A percentile compares a stretch with the other conserved stretches of the same genome.
Evolutionary conservation across 2,113 vertebrate species (phyloP).

Genomic region (Hydrolagus affinis): DNA sequence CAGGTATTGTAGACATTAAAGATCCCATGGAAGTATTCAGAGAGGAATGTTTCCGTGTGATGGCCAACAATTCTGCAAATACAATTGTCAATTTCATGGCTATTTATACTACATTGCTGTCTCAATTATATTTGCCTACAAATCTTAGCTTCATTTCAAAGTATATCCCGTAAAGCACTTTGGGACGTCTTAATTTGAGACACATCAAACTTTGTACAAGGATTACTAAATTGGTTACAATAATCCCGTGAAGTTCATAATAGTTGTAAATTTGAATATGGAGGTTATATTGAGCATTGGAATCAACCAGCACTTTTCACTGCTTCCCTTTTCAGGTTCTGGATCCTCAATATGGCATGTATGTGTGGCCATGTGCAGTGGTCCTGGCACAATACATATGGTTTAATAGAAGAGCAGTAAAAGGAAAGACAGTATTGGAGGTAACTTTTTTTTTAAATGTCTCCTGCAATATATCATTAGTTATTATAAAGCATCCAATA

Average conservation of each 20-base stretch:
- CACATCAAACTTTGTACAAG: no score
- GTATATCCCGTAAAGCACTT: not conserved
- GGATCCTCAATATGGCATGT: slow-evolving; percentile 74
- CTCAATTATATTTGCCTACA: not conserved
- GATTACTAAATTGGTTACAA: no score
- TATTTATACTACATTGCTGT: not conserved
- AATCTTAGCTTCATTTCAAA: not conserved
- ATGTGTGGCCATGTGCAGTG: slow-evolving; percentile 83
- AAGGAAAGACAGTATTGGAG: slow-evolving; percentile 66
- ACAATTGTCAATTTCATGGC: not conserved
- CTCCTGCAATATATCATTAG: no score
- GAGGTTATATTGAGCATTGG: not conserved
- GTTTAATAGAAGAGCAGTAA: slow-evolving; percentile 53
- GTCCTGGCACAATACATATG: slow-evolving; percentile 85
- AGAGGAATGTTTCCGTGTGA: no score
- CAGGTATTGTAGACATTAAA: not conserved
- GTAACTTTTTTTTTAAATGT: slow-evolving; percentile 45
- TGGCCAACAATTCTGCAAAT: no score
- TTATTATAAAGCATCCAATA: no score
- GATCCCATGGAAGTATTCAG: not conserved
- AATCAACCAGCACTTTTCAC: not conserved
- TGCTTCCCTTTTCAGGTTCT: slow-evolving; percentile 57
- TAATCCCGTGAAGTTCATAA: no score
- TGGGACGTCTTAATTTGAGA: not conserved
- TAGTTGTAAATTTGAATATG: no score